These are phyloP conservation scores for Mesorhabditis spiculigera DNA, from an alignment of 2,888 invertebrate genomes.

Conservation along the genomic window DNA sequence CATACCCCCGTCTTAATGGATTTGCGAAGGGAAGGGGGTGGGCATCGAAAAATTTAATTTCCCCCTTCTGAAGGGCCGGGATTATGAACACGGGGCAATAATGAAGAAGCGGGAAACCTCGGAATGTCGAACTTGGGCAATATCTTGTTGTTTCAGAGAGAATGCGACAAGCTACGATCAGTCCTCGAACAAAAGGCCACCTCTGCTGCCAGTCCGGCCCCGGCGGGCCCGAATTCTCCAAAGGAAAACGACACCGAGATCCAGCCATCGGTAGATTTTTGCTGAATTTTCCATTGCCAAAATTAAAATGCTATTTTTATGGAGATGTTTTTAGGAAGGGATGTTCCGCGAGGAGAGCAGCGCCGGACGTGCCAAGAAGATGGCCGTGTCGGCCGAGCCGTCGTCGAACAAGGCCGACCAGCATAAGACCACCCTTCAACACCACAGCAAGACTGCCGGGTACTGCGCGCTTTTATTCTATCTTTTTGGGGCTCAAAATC, in stretches of 20 bases:
- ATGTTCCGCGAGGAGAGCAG: neutral
- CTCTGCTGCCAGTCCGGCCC: slow-evolving; percentile 40
- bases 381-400: slow-evolving; percentile 62
- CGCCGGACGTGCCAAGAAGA: slow-evolving; percentile 59
- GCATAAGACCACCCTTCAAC: slow-evolving; percentile 52
- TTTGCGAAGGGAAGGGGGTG: too few species aligned
- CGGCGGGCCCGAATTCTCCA: slow-evolving; percentile 22
- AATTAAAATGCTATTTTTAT: slow-evolving; percentile 4
- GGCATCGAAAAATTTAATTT: too few species aligned
- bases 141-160: slow-evolving; percentile 40
- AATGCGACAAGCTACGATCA: slow-evolving; percentile 63
- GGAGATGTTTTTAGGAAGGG: neutral
- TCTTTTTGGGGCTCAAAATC: too few species aligned
- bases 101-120: too few species aligned
- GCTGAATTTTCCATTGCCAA: slow-evolving; percentile 15
- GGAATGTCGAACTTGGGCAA: slow-evolving; percentile 8
- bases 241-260: neutral
- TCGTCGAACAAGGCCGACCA: slow-evolving; percentile 44
- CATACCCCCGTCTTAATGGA: too few species aligned
- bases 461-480: slow-evolving; percentile 10
- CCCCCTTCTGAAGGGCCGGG: too few species aligned
- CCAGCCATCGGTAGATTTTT: neutral
- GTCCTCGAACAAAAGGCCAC: slow-evolving; percentile 62
- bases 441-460: slow-evolving; percentile 56
- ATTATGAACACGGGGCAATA: too few species aligned